Evolutionary conservation across 2,888 invertebrate genomes (phyloP).

Genomic region (Stenurella melanura): DNA sequence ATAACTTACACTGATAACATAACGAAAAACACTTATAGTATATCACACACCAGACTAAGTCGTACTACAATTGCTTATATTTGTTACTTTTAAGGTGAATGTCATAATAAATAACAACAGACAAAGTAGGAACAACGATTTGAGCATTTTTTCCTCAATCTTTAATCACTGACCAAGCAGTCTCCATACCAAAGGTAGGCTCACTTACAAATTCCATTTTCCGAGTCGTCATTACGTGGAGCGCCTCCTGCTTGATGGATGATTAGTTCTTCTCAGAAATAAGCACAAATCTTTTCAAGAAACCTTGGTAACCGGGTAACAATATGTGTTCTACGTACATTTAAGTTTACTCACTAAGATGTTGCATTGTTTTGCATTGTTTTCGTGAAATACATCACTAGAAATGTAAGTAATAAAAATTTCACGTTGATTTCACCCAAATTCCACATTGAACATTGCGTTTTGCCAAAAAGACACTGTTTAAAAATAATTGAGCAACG

Average conservation of each 20-base stretch:
- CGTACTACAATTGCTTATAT: constrained; percentile 72
- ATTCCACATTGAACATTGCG: constrained; percentile 73
- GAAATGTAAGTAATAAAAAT: constrained; percentile 45
- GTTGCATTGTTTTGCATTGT: constrained; percentile 68
- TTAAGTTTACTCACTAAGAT: constrained; percentile 54
- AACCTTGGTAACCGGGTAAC: constrained; percentile 68
- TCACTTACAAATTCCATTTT: background rate
- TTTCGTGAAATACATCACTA: constrained; percentile 51
- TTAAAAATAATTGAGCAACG: constrained; percentile 71
- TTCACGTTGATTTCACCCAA: constrained; percentile 73
- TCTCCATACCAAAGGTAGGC: background rate
- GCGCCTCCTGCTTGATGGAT: background rate
- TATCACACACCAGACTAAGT: constrained; percentile 71
- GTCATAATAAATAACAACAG: constrained; percentile 64
- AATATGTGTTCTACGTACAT: constrained; percentile 55
- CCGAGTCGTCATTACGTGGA: background rate
- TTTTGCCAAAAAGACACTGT: constrained; percentile 72
- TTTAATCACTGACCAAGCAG: constrained; percentile 18
- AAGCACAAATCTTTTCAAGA: constrained; percentile 51
- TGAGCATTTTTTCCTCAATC: constrained; percentile 51
- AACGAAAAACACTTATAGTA: constrained; percentile 59
- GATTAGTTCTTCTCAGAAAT: constrained; percentile 39
- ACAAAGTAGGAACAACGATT: constrained; percentile 65
- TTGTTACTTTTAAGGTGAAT: constrained; percentile 62
- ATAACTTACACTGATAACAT: constrained; percentile 39